Evolutionary conservation across 2,888 invertebrate genomes (phyloP), one percentile per base, ranked within the genome.

Genomic region (Drosophila austrosaltans): DNA sequence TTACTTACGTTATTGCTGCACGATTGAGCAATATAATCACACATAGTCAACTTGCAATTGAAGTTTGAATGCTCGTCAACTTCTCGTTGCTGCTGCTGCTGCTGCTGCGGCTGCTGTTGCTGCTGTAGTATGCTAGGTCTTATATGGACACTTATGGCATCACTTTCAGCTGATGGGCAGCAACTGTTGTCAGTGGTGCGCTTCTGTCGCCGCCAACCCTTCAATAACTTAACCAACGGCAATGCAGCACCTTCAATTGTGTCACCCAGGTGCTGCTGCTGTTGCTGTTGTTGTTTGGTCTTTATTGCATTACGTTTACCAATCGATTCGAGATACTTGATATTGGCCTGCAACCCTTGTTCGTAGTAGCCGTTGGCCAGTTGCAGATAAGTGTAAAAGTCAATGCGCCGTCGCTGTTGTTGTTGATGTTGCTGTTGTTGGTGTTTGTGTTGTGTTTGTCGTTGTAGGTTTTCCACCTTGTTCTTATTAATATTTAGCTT

Each of bases 311-410:
- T 91, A 79, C 88, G 87, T 68, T 81, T 79, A 36, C 91, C 91
- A 75, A 92, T 87, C 82, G 91, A 90, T 90, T 92, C 81, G 68
- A 92, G 82, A 77, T 92, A 92, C 71, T 90, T 89, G 66, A 92
- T 82, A 77, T 92, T 91, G 39, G 86, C 78, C 39, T 90, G 88
- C 83, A 91, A 90, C 65, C 91, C 91, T 63, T 91, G 87, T 77
- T 92, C 84, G 78, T 92, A 92, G 74, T 90, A 91, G 67, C 90
- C 87, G 58, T 82, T 87, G 69, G 92, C 92, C 81, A 92, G 78
- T 78, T 89, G 89, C 79, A 85, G 84, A 75, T 87, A 83, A 69
- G 74, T 80, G 66, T 78, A 76, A 20, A 77, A 73, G 66, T 88
- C 88, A 61, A 84, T 74, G 65, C 63, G 73, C n/a, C 39, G 66